Evolutionary conservation across 2,113 vertebrate species (phyloP).

Genomic region (Ariopsis seemanni): DNA sequence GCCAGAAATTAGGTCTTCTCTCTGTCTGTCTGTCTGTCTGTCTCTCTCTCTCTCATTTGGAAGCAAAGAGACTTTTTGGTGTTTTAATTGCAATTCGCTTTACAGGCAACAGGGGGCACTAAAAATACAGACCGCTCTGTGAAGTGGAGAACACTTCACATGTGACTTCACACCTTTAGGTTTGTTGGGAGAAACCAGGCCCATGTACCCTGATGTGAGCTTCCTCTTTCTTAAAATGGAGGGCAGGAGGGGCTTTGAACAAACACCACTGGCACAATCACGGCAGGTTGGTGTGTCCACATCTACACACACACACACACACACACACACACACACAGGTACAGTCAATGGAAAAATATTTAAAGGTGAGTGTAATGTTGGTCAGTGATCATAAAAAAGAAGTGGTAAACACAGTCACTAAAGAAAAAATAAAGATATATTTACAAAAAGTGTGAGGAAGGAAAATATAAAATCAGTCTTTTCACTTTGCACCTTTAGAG

Average conservation of each 20-base stretch:
- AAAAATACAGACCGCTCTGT: not conserved
- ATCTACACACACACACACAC: conserved; percentile 56
- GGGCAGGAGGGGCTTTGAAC: conserved; percentile 65
- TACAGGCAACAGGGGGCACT: not conserved
- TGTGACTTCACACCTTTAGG: conserved; percentile 48
- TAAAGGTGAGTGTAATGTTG: not conserved
- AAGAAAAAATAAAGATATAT: not conserved
- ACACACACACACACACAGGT: conserved; percentile 27
- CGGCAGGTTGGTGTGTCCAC: conserved; percentile 66
- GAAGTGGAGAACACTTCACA: not conserved
- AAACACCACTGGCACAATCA: conserved; percentile 65
- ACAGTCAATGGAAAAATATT: not conserved
- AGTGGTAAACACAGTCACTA: not conserved
- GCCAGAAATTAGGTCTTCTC: not conserved
- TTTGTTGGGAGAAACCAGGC: conserved; percentile 58
- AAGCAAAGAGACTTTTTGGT: not conserved
- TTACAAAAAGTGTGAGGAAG: not conserved
- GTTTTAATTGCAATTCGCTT: not conserved
- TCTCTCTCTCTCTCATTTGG: not conserved
- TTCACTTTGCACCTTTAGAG: too few relatives aligned
- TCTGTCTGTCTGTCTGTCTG: not conserved
- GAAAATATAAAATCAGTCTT: not conserved
- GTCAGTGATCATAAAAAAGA: not conserved
- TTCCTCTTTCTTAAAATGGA: conserved; percentile 63
- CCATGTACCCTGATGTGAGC: conserved; percentile 76